Percentiles rank a stretch among this genome's conserved stretches.
phyloP scores from a whole-genome alignment of 2,888 invertebrate genomes.

The Coelinius sp. region DNA sequence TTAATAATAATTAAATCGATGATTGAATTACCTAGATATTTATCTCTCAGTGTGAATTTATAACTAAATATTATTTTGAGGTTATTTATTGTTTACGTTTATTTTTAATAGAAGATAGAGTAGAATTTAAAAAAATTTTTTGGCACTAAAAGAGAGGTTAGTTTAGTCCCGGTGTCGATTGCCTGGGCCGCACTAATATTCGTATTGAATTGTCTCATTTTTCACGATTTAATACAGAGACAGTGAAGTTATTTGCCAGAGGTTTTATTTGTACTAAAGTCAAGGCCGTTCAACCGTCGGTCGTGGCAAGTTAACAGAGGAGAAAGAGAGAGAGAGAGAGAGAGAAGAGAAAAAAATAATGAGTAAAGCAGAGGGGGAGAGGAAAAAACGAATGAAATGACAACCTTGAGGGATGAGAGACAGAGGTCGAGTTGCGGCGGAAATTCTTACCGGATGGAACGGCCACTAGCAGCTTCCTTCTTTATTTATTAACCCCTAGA shows the following conservation, averaged over 20 bases:
- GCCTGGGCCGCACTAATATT: constrained; percentile 7
- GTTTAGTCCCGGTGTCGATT: constrained; percentile 1
- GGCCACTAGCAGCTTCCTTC: constrained; percentile 35
- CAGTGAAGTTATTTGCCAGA: constrained; percentile 23
- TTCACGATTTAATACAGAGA: constrained; percentile 11
- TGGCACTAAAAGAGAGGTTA: constrained; percentile 29
- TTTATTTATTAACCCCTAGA: constrained; percentile 34
- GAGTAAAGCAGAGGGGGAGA: constrained; percentile 27
- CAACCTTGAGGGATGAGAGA: constrained; percentile 46
- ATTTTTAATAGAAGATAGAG: not conserved
- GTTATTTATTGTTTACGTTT: not conserved
- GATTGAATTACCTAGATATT: not conserved
- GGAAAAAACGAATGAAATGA: constrained; percentile 39
- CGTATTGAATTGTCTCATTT: constrained; percentile 17
- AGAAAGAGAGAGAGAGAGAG: constrained; percentile 35
- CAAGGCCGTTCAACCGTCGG: constrained; percentile 58
- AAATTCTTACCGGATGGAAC: constrained; percentile 44
- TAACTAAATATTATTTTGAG: not conserved
- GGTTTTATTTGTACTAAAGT: constrained; percentile 54
- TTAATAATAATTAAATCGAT: too few species aligned
- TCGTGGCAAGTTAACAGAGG: constrained; percentile 29
- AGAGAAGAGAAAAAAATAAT: constrained; percentile 10
- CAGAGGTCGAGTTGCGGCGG: constrained; percentile 10
- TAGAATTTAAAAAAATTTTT: not conserved
- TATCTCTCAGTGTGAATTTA: not conserved